Evolutionary conservation across 2,113 vertebrate species (phyloP).

Genomic region (Neolamprologus cancellatus): DNA sequence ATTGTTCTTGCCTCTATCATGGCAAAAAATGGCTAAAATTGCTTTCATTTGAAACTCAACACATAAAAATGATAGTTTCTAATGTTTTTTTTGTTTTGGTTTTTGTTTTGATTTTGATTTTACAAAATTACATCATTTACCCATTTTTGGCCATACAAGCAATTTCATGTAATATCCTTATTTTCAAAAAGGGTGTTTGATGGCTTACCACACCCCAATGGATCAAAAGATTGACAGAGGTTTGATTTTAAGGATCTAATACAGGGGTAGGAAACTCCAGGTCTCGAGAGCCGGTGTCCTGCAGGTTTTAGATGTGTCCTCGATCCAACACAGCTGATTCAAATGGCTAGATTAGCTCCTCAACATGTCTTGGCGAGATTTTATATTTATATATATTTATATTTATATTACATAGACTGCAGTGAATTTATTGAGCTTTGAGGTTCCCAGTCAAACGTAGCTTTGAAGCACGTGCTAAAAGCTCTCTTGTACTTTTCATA

Average conservation of each 20-base stretch:
- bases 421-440: too few relatives aligned
- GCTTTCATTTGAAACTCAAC: fast-evolving
- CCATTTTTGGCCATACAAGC: neutral
- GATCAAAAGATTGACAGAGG: neutral
- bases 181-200: neutral
- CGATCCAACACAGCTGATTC: neutral
- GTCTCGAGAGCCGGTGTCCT: neutral
- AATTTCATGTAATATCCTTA: neutral
- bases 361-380: neutral
- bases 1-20: neutral
- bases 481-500: too few relatives aligned
- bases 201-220: neutral
- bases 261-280: neutral
- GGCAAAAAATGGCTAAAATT: neutral
- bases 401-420: too few relatives aligned
- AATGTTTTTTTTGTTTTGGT: fast-evolving
- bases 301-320: neutral
- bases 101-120: neutral
- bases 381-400: too few relatives aligned
- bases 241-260: neutral
- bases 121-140: neutral
- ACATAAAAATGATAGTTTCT: neutral
- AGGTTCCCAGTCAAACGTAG: too few relatives aligned
- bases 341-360: neutral
- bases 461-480: too few relatives aligned